A percentile compares a stretch with the other conserved stretches of the same genome.
phyloP scores from a whole-genome alignment of 2,888 invertebrate species.

The Octodonta nipae region DNA sequence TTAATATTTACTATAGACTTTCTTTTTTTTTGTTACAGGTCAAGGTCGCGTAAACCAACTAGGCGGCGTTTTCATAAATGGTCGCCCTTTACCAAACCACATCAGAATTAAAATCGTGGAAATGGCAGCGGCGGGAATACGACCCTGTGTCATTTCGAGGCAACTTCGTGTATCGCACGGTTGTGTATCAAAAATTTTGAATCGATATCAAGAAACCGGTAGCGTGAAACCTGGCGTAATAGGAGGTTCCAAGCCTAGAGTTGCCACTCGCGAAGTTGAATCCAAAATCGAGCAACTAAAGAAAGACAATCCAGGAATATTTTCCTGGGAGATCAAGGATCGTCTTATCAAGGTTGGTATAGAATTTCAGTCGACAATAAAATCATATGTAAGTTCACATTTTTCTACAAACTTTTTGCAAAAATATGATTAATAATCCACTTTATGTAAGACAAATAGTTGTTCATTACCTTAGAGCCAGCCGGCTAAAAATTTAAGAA shows the following conservation, averaged over 20 bases:
- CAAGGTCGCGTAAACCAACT: conserved; percentile 94
- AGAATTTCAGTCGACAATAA: no score
- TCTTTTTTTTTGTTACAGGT: conserved; percentile 52
- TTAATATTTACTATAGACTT: no score
- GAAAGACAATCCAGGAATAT: conserved; percentile 83
- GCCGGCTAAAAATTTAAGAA: no score
- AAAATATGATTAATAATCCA: no score
- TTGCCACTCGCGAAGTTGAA: conserved; percentile 89
- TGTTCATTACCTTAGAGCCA: no score
- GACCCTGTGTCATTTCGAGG: conserved; percentile 91
- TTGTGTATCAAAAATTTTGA: conserved; percentile 92
- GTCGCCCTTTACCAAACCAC: conserved; percentile 92
- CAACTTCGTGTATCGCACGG: conserved; percentile 94
- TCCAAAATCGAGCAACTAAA: conserved; percentile 81
- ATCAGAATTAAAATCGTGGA: conserved; percentile 90
- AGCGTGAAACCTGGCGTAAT: conserved; percentile 89
- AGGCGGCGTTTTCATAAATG: conserved; percentile 96
- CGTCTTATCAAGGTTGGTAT: conserved; percentile 83
- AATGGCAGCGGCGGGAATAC: conserved; percentile 85
- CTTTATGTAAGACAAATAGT: no score
- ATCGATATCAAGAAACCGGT: conserved; percentile 89
- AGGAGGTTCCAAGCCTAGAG: conserved; percentile 85
- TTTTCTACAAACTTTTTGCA: no score
- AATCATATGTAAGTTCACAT: no score
- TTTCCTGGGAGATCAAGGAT: conserved; percentile 92